These are phyloP conservation scores for Nematopogon swammerdamellus DNA, from an alignment of 2,888 invertebrate species.

Conservation along the genomic window DNA sequence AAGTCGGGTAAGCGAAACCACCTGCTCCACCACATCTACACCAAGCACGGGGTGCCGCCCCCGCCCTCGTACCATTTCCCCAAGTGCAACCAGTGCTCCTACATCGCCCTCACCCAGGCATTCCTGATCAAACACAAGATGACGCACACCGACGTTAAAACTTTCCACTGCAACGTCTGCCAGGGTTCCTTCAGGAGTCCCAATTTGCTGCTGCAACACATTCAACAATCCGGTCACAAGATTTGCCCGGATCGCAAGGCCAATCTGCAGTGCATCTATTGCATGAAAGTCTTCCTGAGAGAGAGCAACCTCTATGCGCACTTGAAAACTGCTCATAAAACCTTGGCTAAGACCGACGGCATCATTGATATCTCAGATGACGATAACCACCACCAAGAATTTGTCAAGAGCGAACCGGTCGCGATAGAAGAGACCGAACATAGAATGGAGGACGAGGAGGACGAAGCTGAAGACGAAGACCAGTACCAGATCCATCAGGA, in stretches of 20 bases:
- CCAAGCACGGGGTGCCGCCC: conserved; percentile 74
- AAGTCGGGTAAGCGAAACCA: conserved; percentile 70
- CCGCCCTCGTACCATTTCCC: conserved; percentile 71
- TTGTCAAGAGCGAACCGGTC: conserved; percentile 9
- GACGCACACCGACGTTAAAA: conserved; percentile 50
- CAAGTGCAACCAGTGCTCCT: conserved; percentile 73
- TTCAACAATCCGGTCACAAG: conserved; percentile 57
- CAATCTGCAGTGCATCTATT: conserved; percentile 67
- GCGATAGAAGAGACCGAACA: conserved; percentile 20
- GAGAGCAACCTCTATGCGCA: conserved; percentile 69
- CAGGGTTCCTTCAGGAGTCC: conserved; percentile 45
- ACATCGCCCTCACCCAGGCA: conserved; percentile 70
- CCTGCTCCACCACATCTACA: conserved; percentile 74
- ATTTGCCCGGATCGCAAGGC: conserved; percentile 35
- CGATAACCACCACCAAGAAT: conserved; percentile 45
- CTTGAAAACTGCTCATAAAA: conserved; percentile 63
- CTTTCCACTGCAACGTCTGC: conserved; percentile 55
- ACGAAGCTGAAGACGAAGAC: conserved; percentile 14
- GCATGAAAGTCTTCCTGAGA: conserved; percentile 68
- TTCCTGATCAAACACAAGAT: conserved; percentile 69
- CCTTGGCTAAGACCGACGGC: conserved; percentile 62
- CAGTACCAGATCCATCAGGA: conserved; percentile 34
- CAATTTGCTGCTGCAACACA: conserved; percentile 40
- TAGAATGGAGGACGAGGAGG: conserved; percentile 19
- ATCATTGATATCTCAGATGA: conserved; percentile 58